Percentiles rank a stretch among this genome's conserved stretches.
phyloP scores from a whole-genome alignment of 2,888 invertebrate genomes.

The Conomelus anceps region DNA sequence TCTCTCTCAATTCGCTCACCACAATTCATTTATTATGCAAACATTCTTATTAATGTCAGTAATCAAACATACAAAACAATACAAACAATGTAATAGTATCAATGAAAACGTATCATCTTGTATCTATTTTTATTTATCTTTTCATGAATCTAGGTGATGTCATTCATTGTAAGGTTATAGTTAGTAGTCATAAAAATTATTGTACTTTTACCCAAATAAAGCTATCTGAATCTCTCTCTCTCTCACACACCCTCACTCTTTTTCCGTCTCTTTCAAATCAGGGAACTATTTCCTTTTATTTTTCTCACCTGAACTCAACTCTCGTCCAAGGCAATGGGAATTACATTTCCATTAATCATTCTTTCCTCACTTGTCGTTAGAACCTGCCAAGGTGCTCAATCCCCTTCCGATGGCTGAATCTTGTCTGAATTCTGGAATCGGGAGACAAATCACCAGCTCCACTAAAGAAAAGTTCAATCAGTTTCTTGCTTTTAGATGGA shows the following conservation, averaged over 20 bases:
- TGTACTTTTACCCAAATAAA: not conserved
- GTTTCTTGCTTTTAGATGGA: not conserved
- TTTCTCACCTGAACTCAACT: not conserved
- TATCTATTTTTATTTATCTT: no score
- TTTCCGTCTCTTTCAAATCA: not conserved
- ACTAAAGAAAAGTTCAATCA: not conserved
- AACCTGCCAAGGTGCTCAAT: not conserved
- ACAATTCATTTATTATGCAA: no score
- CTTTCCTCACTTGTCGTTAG: not conserved
- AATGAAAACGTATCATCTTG: no score
- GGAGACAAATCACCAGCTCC: not conserved
- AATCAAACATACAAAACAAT: no score
- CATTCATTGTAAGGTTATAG: no score
- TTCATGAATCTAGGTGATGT: no score
- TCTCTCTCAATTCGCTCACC: no score
- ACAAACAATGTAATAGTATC: no score
- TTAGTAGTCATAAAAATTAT: no score
- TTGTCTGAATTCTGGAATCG: not conserved
- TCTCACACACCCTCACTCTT: not conserved
- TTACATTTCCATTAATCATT: not conserved
- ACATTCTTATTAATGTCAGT: no score
- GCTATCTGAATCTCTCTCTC: not conserved
- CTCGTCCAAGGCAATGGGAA: not conserved
- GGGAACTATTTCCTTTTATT: not conserved
- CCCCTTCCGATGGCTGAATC: not conserved